A percentile compares a stretch with the other conserved stretches of the same genome.
Conservation (phyloP, 2,113 vertebrate species). For the Corythornis vintsioides region DNA sequence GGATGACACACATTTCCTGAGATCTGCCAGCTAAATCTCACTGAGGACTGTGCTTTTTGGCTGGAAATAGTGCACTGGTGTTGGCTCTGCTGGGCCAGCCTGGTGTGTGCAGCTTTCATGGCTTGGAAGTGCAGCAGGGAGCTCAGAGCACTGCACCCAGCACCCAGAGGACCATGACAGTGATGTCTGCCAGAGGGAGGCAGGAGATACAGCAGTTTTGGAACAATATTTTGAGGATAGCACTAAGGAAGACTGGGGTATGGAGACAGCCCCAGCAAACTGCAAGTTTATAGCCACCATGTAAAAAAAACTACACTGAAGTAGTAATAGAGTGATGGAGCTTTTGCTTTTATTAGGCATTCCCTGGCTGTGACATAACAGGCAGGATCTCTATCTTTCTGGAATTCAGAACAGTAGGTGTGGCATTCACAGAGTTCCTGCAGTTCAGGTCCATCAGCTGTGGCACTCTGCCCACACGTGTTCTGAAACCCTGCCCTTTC, state of each 20-base stretch:
- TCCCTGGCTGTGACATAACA: background rate
- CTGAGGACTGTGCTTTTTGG: background rate
- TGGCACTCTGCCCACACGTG: background rate
- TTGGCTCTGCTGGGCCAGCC: background rate
- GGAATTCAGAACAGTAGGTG: background rate
- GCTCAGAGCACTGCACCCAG: background rate
- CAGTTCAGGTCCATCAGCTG: background rate
- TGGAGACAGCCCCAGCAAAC: background rate
- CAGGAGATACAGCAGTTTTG: background rate
- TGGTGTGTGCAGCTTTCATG: background rate
- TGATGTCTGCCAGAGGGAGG: background rate
- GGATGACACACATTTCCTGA: background rate
- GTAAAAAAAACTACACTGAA: background rate
- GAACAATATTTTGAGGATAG: background rate
- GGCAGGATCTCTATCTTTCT: fast-evolving
- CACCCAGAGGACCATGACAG: background rate
- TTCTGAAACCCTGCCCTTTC: background rate
- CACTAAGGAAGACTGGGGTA: background rate
- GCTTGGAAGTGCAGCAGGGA: background rate
- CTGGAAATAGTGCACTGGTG: background rate
- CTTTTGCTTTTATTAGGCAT: background rate
- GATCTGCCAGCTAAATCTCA: background rate
- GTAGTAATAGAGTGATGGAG: too few relatives aligned
- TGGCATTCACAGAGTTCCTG: background rate
- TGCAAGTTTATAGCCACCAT: background rate